Conservation (phyloP, 1,140 invertebrate species). For the Drosophila mauritiana region DNA sequence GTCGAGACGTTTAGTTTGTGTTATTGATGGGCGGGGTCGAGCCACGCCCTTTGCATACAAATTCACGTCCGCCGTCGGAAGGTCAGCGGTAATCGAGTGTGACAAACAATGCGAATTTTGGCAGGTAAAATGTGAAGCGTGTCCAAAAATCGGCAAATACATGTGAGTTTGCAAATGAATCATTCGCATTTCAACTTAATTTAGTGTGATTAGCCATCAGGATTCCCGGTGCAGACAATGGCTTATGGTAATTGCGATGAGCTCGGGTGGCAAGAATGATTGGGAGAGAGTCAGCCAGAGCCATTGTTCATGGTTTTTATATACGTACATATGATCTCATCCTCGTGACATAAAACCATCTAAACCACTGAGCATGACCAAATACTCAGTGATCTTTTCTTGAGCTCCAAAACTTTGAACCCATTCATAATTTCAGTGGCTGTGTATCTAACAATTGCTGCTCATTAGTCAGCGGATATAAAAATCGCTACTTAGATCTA, state of each 20-base stretch:
- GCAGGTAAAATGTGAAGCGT: slow-evolving; percentile 12
- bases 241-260: slow-evolving; percentile 29
- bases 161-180: slow-evolving; percentile 28
- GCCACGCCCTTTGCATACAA: slow-evolving; percentile 51
- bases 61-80: slow-evolving; percentile 13
- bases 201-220: slow-evolving; percentile 37
- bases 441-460: neutral
- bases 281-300: neutral
- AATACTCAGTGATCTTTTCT: slow-evolving; percentile 12
- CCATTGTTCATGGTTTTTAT: slow-evolving; percentile 4
- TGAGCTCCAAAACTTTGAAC: slow-evolving; percentile 6
- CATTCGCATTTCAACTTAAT: slow-evolving; percentile 38
- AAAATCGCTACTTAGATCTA: slow-evolving; percentile 12
- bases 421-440: neutral
- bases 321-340: slow-evolving; percentile 41
- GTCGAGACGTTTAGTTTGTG: slow-evolving; percentile 57
- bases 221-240: slow-evolving; percentile 39
- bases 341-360: slow-evolving; percentile 25
- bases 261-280: slow-evolving; percentile 8
- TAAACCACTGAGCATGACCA: slow-evolving; percentile 35
- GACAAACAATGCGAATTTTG: slow-evolving; percentile 26
- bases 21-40: slow-evolving; percentile 55
- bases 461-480: slow-evolving; percentile 37
- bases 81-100: slow-evolving; percentile 37
- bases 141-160: slow-evolving; percentile 26